Evolutionary conservation across 2,888 invertebrate species (phyloP).

Genomic region (Conchocele bisecta): DNA sequence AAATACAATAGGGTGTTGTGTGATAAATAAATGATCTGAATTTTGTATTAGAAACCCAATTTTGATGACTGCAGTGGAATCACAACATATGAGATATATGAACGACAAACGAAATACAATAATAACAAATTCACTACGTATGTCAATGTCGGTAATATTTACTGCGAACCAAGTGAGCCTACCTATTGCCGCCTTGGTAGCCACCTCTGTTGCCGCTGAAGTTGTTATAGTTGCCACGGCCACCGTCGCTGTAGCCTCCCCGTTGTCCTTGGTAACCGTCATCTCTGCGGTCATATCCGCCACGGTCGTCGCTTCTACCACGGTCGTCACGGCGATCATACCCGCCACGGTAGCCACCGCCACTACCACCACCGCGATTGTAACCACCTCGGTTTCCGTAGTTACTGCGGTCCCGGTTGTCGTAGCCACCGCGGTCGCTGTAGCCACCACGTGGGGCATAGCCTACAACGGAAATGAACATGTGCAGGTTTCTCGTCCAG

Average conservation of each 20-base stretch:
- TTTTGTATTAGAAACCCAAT: too few species aligned
- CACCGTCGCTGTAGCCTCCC: conserved; percentile 37
- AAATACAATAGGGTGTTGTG: too few species aligned
- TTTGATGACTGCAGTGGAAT: too few species aligned
- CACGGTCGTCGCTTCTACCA: conserved; percentile 50
- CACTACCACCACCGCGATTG: conserved; percentile 35
- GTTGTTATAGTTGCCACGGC: conserved; percentile 53
- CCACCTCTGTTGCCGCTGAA: conserved; percentile 60
- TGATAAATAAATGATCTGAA: too few species aligned
- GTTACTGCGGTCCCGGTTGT: conserved; percentile 70
- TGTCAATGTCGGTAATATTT: neutral
- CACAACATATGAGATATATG: too few species aligned
- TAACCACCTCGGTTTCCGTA: conserved; percentile 31
- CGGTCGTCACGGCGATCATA: conserved; percentile 54
- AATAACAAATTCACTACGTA: neutral
- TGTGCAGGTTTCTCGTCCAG: too few species aligned
- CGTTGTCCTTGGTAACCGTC: conserved; percentile 44
- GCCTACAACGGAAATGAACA: too few species aligned
- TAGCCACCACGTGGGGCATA: conserved; percentile 80
- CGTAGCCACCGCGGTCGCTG: conserved; percentile 82
- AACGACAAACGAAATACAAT: neutral
- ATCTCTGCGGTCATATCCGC: conserved; percentile 43
- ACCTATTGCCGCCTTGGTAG: conserved; percentile 45
- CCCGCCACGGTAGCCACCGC: conserved; percentile 50
- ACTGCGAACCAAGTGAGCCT: neutral